Evolutionary conservation across 2,797 vertebrate species (phyloP).

Genomic region (Scleropages formosus): DNA sequence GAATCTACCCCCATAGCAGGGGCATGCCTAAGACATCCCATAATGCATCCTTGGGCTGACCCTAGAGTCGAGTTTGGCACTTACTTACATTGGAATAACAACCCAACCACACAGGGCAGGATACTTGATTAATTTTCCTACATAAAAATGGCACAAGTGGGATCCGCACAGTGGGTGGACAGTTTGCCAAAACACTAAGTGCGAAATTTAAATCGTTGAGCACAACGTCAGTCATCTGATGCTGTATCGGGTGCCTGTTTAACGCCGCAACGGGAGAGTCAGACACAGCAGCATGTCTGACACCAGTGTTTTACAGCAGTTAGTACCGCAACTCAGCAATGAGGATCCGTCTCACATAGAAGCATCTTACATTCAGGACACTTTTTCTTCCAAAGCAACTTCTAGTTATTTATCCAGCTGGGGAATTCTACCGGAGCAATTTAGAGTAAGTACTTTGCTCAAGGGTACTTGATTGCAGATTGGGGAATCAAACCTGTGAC

Average conservation of each 20-base stretch:
- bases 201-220: conserved; percentile 29
- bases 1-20: conserved; percentile 6
- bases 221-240: conserved; percentile 32
- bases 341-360: no score
- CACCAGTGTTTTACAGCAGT: no score
- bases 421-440: no score
- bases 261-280: conserved; percentile 36
- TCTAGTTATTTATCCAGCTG: no score
- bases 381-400: no score
- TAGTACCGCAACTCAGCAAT: conserved; percentile 35
- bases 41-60: neutral
- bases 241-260: conserved; percentile 25
- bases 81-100: neutral
- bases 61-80: neutral
- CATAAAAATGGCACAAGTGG: neutral
- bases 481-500: no score
- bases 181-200: neutral
- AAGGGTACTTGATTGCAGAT: no score
- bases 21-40: conserved; percentile 7
- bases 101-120: neutral
- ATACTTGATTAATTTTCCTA: neutral
- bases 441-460: no score
- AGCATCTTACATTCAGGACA: no score
- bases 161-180: neutral
- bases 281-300: conserved; percentile 40